Conservation (phyloP, 2,797 vertebrate species). For the Limnodromus scolopaceus region DNA sequence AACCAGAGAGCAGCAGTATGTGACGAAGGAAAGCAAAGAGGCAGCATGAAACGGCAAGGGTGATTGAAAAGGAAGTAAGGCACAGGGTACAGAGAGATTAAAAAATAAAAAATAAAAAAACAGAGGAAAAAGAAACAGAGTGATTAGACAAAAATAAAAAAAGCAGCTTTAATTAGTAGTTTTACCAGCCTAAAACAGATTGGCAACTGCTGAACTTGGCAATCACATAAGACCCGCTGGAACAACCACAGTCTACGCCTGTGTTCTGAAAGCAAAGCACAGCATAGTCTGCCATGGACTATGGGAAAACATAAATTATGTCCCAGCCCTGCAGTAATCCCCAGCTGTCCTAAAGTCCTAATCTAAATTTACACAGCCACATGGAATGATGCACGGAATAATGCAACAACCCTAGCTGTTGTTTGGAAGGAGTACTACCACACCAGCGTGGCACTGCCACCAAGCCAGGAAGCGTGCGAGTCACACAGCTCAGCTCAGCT, state of each 20-base stretch:
- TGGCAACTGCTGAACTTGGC: background rate
- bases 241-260: background rate
- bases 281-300: background rate
- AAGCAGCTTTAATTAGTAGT: background rate
- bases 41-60: background rate
- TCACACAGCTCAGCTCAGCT: background rate
- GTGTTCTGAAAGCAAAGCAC: background rate
- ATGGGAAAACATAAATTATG: background rate
- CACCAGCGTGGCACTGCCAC: background rate
- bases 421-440: background rate
- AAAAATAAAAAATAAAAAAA: accelerated
- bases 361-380: background rate
- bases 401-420: background rate
- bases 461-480: background rate
- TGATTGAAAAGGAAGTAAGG: background rate
- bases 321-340: background rate
- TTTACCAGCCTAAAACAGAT: background rate
- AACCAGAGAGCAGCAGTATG: background rate
- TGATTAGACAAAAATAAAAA: background rate
- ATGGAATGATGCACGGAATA: accelerated
- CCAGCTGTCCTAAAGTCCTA: background rate
- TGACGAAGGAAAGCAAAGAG: background rate
- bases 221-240: background rate
- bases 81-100: accelerated
- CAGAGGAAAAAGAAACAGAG: background rate